These are phyloP conservation scores for Carpatolechia fugitivella DNA, from an alignment of 2,888 invertebrate species.

Conservation along the genomic window DNA sequence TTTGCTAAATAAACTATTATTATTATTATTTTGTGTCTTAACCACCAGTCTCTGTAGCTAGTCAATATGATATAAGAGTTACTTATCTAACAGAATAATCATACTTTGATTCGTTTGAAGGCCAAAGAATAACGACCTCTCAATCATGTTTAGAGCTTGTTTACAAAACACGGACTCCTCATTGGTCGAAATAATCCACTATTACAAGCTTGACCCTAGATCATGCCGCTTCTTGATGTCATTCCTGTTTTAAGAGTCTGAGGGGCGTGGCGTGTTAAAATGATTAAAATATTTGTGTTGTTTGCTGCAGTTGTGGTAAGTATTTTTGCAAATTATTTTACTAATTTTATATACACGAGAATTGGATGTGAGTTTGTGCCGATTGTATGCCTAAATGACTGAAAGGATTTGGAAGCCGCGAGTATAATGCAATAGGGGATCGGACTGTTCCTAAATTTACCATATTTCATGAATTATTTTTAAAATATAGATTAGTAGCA, in stretches of 20 bases:
- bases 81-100: too few species aligned
- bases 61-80: too few species aligned
- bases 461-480: too few species aligned
- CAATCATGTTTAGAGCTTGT: background rate
- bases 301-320: background rate
- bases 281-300: background rate
- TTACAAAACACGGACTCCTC: background rate
- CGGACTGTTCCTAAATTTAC: too few species aligned
- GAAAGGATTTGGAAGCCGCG: too few species aligned
- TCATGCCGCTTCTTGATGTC: background rate
- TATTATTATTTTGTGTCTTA: too few species aligned
- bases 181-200: background rate
- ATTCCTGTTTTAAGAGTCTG: background rate
- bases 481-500: too few species aligned
- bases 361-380: background rate
- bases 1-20: too few species aligned
- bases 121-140: background rate
- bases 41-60: too few species aligned
- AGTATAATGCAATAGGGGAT: too few species aligned
- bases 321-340: background rate
- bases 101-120: too few species aligned
- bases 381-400: background rate
- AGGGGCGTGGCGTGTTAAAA: background rate
- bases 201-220: background rate
- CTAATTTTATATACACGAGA: background rate